phyloP scores from a whole-genome alignment of 1,140 invertebrate species.

The Anoplolepis gracilipes region DNA sequence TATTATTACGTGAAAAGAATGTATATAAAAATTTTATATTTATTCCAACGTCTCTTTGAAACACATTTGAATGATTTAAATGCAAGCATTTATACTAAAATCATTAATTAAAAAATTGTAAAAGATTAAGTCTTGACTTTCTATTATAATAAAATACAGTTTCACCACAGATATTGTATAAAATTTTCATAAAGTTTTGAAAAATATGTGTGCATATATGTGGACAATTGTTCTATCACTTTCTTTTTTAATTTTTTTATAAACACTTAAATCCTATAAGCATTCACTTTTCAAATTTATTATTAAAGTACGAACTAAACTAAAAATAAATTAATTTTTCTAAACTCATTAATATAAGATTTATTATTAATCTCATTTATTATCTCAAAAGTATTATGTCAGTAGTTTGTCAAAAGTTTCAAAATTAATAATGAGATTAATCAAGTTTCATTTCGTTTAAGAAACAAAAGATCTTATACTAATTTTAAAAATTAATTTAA shows the following conservation, averaged over 20 bases:
- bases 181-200: constrained; percentile 23
- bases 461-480: not conserved
- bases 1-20: not conserved
- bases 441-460: not conserved
- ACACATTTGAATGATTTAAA: not conserved
- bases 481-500: not conserved
- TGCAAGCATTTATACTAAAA: not conserved
- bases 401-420: not conserved
- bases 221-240: not conserved
- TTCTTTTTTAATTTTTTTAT: constrained; percentile 26
- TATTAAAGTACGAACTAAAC: not conserved
- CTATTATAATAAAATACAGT: constrained; percentile 8
- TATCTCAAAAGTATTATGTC: too few species aligned
- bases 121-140: constrained; percentile 14
- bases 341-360: constrained; percentile 5
- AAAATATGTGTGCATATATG: not conserved
- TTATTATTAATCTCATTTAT: constrained; percentile 15
- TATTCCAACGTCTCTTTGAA: not conserved
- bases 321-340: not conserved
- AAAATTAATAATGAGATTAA: constrained; percentile 8
- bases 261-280: not conserved
- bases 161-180: not conserved
- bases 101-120: constrained; percentile 32
- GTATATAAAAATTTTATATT: not conserved
- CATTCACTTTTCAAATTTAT: not conserved